Evolutionary conservation across 2,888 invertebrate species (phyloP), one percentile per base, ranked within the genome.

Genomic region (Pseudeuparius sepicola): DNA sequence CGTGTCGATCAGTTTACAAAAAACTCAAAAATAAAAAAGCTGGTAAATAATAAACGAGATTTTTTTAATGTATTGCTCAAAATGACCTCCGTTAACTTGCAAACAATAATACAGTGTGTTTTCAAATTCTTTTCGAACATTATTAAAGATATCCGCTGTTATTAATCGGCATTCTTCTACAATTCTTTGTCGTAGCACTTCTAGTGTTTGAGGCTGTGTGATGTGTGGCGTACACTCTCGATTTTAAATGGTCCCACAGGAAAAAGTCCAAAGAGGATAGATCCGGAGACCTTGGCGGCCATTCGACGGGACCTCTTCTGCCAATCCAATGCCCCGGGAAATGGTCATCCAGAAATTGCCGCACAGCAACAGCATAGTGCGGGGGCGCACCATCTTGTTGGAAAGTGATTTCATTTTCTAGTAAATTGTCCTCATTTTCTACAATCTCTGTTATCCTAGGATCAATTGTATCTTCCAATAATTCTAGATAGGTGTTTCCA

Each of bases 101-200:
- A 38, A 24, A 14, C 34, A 34, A 16, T 34, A 14, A 12, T 34
- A 34, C 24, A 38, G 15, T 11, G 24, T 23, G 15, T 37, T 14
- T 27, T 37, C 15, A 28, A 33, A 37, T 10, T 16, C 24, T 14
- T 34, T n/a, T 16, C 24, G 9, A 6, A 29, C 34, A 24, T 38
- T 38, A 14, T 33, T 11, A 20, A 38, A 29, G 9, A 34, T 17
- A 14, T 38, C 30, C 12, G 38, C 16, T n/a, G 33, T 28, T 18
- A 34, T 34, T 32, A 24, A 26, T 16, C 20, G 27, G 17, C 20
- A 37, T 20, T 33, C 28, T 12, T 37, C 10, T 12, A 37, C 26
- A 13, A 30, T 36, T 15, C 31, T 14, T 7, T 15, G 15, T 2
- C 24, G 31, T 33, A 20, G 20, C 20, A 20, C 20, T 20, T 20